Conservation (phyloP, 92 coral and sea anemone species). For the Umimayanthus chanpuru region DNA sequence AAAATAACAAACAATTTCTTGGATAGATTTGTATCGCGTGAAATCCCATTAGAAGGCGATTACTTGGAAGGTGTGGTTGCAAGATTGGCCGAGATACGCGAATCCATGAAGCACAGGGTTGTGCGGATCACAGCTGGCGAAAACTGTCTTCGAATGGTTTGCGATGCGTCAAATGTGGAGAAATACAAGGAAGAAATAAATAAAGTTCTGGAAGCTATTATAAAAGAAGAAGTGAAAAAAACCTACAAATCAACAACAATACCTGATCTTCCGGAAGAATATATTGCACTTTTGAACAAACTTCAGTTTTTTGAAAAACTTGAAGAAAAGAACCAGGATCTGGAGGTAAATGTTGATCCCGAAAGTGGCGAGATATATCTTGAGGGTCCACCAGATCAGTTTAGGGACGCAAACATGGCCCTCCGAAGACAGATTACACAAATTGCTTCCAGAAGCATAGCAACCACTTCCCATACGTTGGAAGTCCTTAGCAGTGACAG, state of each 20-base stretch:
- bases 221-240: slow-evolving; percentile 62
- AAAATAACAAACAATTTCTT: slow-evolving; percentile 35
- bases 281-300: slow-evolving; percentile 65
- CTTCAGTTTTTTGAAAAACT: slow-evolving; percentile 64
- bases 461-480: slow-evolving; percentile 46
- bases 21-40: slow-evolving; percentile 22
- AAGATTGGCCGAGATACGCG: slow-evolving; percentile 48
- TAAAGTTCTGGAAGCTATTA: slow-evolving; percentile 42
- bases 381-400: slow-evolving; percentile 77
- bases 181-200: slow-evolving; percentile 42
- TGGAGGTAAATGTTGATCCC: slow-evolving; percentile 58
- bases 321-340: slow-evolving; percentile 51
- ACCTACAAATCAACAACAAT: slow-evolving; percentile 46
- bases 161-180: slow-evolving; percentile 33
- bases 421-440: slow-evolving; percentile 48
- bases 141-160: slow-evolving; percentile 50
- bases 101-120: slow-evolving; percentile 6
- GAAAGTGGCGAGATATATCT: slow-evolving; percentile 61
- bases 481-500: slow-evolving; percentile 62
- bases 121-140: slow-evolving; percentile 2
- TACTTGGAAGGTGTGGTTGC: slow-evolving; percentile 60
- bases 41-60: slow-evolving; percentile 49
- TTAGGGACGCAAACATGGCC: slow-evolving; percentile 58
- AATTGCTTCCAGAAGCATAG: slow-evolving; percentile 54
- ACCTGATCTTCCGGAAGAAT: slow-evolving; percentile 57